Conservation (phyloP, 2,888 invertebrate genomes). For the Ceraclea dissimilis region DNA sequence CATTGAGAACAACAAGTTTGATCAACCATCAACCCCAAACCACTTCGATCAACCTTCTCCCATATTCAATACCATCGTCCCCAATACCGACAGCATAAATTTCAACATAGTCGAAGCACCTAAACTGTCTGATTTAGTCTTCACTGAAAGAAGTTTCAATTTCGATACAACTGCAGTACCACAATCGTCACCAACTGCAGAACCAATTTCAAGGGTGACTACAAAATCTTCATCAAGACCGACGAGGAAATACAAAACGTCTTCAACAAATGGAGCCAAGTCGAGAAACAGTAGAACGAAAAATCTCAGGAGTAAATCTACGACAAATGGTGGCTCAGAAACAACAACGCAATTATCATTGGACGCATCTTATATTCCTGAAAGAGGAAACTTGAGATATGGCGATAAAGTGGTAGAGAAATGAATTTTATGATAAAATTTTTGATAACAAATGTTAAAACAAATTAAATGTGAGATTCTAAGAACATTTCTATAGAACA, state of each 20-base stretch:
- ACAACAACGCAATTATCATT: no score
- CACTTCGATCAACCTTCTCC: no score
- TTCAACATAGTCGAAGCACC: constrained; percentile 37
- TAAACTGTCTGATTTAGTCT: neutral
- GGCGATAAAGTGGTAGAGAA: constrained; percentile 15
- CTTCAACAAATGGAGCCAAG: neutral
- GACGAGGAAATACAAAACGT: neutral
- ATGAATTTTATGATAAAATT: no score
- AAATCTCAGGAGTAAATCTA: no score
- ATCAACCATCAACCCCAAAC: no score
- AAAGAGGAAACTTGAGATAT: constrained; percentile 19
- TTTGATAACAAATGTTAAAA: no score
- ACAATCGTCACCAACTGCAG: neutral
- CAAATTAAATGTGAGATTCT: no score
- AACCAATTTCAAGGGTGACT: neutral
- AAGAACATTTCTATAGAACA: no score
- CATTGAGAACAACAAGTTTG: neutral
- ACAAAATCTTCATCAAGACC: neutral
- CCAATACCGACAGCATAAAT: constrained; percentile 35
- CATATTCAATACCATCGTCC: neutral
- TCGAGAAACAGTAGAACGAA: no score
- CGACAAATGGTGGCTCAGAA: no score
- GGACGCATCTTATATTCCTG: neutral
- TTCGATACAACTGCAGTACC: constrained; percentile 3
- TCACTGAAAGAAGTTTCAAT: neutral